Conservation (phyloP, 2,888 invertebrate genomes). For the Clistopyga incitator region DNA sequence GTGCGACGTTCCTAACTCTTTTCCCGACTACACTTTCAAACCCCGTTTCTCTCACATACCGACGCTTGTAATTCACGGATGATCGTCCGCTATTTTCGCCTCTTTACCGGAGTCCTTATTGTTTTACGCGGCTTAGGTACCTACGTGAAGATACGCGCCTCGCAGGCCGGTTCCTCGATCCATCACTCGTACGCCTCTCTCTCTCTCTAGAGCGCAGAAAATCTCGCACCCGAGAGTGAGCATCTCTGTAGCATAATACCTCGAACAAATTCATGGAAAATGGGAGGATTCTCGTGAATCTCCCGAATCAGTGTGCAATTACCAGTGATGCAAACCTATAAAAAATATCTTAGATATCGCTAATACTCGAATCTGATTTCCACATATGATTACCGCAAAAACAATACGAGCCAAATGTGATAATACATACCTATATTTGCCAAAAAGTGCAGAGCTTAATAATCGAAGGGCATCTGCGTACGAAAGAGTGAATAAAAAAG, state of each 20-base stretch:
- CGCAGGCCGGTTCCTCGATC: neutral
- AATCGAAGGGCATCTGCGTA: too few relatives aligned
- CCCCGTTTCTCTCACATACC: slow-evolving; percentile 70
- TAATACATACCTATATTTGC: neutral
- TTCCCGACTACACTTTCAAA: neutral
- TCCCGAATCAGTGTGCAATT: neutral
- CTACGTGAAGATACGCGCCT: slow-evolving; percentile 27
- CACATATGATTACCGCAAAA: too few relatives aligned
- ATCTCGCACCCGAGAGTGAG: neutral
- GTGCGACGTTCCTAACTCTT: slow-evolving; percentile 25
- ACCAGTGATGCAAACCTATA: neutral
- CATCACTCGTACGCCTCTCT: neutral
- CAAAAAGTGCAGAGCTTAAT: neutral
- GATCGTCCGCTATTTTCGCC: slow-evolving; percentile 59
- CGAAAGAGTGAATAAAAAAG: neutral
- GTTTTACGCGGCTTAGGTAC: slow-evolving; percentile 62
- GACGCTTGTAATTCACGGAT: slow-evolving; percentile 70
- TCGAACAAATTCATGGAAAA: neutral
- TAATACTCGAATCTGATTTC: too few relatives aligned
- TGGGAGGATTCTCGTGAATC: neutral
- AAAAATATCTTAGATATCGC: neutral
- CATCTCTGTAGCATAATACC: neutral
- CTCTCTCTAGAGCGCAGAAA: neutral
- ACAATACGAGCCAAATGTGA: neutral
- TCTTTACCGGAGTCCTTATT: slow-evolving; percentile 54